Percentiles rank a stretch among this genome's conserved stretches.
These are phyloP conservation scores for Lasioglossum morio DNA, from an alignment of 2,888 invertebrate genomes.

Conservation along the genomic window DNA sequence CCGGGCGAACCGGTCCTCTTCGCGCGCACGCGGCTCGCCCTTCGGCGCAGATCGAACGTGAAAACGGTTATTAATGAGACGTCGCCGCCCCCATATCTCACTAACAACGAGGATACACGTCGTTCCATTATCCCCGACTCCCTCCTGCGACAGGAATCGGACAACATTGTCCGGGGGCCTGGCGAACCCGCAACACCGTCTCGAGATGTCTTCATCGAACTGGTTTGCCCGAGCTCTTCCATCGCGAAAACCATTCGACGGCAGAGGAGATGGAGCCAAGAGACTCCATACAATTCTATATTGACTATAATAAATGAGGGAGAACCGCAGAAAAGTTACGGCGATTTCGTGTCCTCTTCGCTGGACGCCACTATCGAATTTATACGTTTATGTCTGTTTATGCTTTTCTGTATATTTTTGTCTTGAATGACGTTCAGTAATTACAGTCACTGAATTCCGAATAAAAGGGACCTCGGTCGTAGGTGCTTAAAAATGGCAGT, in stretches of 20 bases:
- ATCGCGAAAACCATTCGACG: not conserved
- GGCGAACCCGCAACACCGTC: not conserved
- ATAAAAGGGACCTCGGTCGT: no score
- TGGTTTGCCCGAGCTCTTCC: not conserved
- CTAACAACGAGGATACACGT: slow-evolving; percentile 40
- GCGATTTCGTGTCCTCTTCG: not conserved
- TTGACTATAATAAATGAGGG: not conserved
- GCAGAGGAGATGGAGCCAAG: not conserved
- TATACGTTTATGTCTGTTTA: no score
- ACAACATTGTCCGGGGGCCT: slow-evolving; percentile 6
- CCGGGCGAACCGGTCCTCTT: slow-evolving; percentile 53
- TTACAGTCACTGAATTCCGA: no score
- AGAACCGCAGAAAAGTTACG: not conserved
- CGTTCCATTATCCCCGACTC: not conserved
- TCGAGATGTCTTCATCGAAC: slow-evolving; percentile 47
- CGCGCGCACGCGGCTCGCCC: slow-evolving; percentile 9
- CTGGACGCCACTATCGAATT: not conserved
- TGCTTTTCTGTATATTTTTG: no score
- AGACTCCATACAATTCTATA: not conserved
- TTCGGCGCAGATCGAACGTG: slow-evolving; percentile 50
- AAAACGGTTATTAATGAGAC: slow-evolving; percentile 64
- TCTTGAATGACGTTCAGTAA: no score
- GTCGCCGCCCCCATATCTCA: slow-evolving; percentile 50
- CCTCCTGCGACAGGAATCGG: slow-evolving; percentile 9
- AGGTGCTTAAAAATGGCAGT: no score